Evolutionary conservation across 92 coral and sea anemone species (phyloP).

Genomic region (Palythoa caribaeorum): DNA sequence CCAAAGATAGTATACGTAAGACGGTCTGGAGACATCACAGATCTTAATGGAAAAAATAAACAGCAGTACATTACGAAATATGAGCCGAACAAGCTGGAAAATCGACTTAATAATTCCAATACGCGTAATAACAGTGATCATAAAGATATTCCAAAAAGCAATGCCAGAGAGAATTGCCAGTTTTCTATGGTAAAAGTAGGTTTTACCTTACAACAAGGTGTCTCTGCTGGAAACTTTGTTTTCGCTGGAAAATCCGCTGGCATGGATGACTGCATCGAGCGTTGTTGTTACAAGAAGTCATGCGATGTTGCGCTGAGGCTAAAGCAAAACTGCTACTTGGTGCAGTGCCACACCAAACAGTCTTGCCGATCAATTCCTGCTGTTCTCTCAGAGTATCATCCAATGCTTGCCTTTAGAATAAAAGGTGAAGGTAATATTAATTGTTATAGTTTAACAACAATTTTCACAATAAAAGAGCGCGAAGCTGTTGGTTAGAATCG

Average conservation of each 20-base stretch:
- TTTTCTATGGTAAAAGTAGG: slow-evolving; percentile 67
- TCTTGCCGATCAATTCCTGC: slow-evolving; percentile 75
- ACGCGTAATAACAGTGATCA: background rate
- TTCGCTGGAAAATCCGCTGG: slow-evolving; percentile 66
- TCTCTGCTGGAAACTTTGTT: slow-evolving; percentile 81
- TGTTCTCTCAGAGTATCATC: slow-evolving; percentile 59
- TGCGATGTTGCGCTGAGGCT: slow-evolving; percentile 94
- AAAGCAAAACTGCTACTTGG: slow-evolving; percentile 81
- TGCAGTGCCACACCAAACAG: slow-evolving; percentile 69
- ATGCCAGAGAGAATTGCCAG: slow-evolving; percentile 36
- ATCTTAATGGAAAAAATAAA: background rate
- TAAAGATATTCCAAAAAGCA: background rate
- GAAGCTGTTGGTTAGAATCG: too few species aligned
- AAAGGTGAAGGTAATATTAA: slow-evolving; percentile 38
- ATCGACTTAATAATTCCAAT: background rate
- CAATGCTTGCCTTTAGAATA: slow-evolving; percentile 70
- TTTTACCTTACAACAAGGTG: slow-evolving; percentile 82
- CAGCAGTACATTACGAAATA: background rate
- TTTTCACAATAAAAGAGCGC: background rate
- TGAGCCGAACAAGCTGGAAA: background rate
- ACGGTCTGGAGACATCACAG: background rate
- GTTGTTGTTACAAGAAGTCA: slow-evolving; percentile 77
- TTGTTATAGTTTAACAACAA: background rate
- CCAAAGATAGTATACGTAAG: slow-evolving; percentile 69
- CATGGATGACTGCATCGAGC: slow-evolving; percentile 72